phyloP scores from a whole-genome alignment of 2,113 vertebrate genomes.

The Passer domesticus region DNA sequence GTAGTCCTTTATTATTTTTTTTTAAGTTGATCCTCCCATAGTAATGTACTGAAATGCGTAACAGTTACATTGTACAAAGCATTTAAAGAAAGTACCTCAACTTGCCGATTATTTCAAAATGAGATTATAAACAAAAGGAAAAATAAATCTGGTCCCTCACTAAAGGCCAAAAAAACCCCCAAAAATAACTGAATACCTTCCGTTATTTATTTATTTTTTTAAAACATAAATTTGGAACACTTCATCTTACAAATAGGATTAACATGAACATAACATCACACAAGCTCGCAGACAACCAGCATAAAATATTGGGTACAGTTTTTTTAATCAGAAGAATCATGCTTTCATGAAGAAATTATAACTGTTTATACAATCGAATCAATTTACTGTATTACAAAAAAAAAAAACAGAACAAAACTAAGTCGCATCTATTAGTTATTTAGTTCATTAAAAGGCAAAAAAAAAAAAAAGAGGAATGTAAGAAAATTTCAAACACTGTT shows the following conservation, averaged over 20 bases:
- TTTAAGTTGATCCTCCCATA: conserved; percentile 94
- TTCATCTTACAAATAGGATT: conserved; percentile 92
- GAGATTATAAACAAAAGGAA: conserved; percentile 95
- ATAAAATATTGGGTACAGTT: conserved; percentile 96
- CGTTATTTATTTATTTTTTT: conserved; percentile 83
- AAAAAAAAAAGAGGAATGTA: conserved; percentile 89
- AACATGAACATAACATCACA: conserved; percentile 97
- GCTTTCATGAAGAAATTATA: conserved; percentile 96
- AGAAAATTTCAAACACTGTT: conserved; percentile 90
- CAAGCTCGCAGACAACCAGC: conserved; percentile 97
- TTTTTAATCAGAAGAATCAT: conserved; percentile 97
- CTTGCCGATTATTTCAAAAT: conserved; percentile 96
- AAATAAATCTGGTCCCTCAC: conserved; percentile 88
- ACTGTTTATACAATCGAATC: conserved; percentile 93
- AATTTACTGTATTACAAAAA: conserved; percentile 90
- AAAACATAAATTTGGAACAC: conserved; percentile 92
- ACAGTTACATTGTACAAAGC: conserved; percentile 99
- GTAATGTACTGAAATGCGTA: conserved; percentile 99
- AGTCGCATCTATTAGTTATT: conserved; percentile 90
- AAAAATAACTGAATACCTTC: conserved; percentile 91
- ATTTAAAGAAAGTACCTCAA: conserved; percentile 99
- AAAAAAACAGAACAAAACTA: conserved; percentile 74
- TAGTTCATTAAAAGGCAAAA: conserved; percentile 94
- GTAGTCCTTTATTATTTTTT: conserved; percentile 94
- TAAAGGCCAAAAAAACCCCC: conserved; percentile 73